Base-by-base conservation (phyloP, 2,888 invertebrate species). In the Drosophila anomalata region DNA sequence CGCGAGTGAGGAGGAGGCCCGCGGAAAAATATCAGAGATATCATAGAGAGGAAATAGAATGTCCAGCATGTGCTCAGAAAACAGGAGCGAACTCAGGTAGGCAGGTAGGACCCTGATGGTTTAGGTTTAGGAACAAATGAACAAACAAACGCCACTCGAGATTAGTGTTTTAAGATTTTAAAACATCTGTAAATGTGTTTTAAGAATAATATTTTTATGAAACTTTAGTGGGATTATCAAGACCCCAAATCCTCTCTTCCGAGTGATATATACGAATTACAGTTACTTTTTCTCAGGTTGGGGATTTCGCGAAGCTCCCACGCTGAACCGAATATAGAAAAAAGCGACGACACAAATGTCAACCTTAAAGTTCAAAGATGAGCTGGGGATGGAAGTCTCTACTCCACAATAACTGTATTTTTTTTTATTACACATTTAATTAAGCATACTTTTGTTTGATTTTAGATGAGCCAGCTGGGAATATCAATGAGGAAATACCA, bases 341-440 rank as follows among this genome's bases (percentile, higher is more conserved):
- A 42, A 44, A 46, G 52, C 58, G 29, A 24, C n/a, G 29, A 59
- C 56, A 59, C 56, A 76, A 79, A 85, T 83, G 75, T 77, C 75
- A 70, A 31, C 78, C 61, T 52, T 47, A 57, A 68, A 75, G 78
- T 65, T 75, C 77, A 70, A 73, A 80, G 55, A 74, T 73, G 78
- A 51, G 51, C 33, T 26, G 20, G 20, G 41, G n/a, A 1, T 9
- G 2, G 29, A 8, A 31, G 9, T 17, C 36, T 14, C 70, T 70
- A 76, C 76, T 67, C 62, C 51, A 57, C 47, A 47, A 44, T 58
- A 87, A 86, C 82, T 77, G 85, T 24, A 58, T 7, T 29, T 63
- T 1, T 2, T 58, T 76, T 53, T 77, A 75, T 67, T 65, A 58
- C 41, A 47, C 57, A 57, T 50, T 51, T 55, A 39, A 66, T 76